Evolutionary conservation across 1,140 invertebrate genomes (phyloP), one percentile per base, ranked within the genome.

Genomic region (Manduca sexta): DNA sequence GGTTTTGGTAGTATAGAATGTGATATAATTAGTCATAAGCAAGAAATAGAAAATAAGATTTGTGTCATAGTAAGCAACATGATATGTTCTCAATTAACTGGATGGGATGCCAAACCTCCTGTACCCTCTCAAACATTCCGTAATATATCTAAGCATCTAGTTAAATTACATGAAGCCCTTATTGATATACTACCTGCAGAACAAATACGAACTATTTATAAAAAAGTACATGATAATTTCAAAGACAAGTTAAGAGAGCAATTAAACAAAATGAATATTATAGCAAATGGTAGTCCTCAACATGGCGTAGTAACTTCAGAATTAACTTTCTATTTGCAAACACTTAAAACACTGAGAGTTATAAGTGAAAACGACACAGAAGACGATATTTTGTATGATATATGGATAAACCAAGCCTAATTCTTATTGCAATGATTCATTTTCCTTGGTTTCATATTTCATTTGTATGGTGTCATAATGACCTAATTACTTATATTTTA

Each of bases 231-330:
- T 85, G 89, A 90, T 57, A 93, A 92, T 47, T 97, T 99, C 63
- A 97, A 97, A 85, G 91, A 92, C 54, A 92, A 94, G 64, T 86
- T 98, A 52, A 87, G 93, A 74, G 91, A 96, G 61, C 95, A 97
- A 67, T 80, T 99, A 47, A 65, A 90, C 0, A 93, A 92, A 77
- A 92, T 97, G 86, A 95, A 96, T 74, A 95, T 99, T 53, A 91
- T 93, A 15, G 97, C 97, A 64, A 96, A 99, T 86, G 97, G 97
- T 34, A 96, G 97, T 26, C 97, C 97, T 0, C 95, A 98, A 72
- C 97, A 99, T 80, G 97, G 97, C 39, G 91, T 98, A 56, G 97
- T 98, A 2, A 97, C 94, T 17, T 95, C 96, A 16, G 97, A 99
- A 89, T 87, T 98, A 66, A 95, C 94, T 39, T 98, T 98, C 88